Base-by-base conservation (phyloP, 2,113 vertebrate genomes). In the Fregetta grallaria region DNA sequence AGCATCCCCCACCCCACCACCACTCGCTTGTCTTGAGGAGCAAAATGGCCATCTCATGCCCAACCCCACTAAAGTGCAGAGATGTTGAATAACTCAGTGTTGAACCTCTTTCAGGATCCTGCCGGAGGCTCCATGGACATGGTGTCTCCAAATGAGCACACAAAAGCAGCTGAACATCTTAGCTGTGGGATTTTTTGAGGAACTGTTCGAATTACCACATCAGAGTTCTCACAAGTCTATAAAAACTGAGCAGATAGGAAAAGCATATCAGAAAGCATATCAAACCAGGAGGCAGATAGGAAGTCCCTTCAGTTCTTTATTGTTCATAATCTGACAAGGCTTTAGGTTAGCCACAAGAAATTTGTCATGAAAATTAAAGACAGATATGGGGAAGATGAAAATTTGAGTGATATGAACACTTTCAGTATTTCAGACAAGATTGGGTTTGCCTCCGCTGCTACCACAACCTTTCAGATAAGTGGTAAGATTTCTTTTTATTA, bases 401-500 rank as follows among this genome's bases (percentile, higher is more conserved):
- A 94, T 72, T 73, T 10, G 3, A 86, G 17, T 26, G 61, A 92
- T 58, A 80, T 45, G 26, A 92, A 61, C 78, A 75, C 55, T 83
- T 47, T 29, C 62, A 61, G 71, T 14, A 2, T 79, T 94, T 83
- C 95, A 29, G 71, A 97, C 65, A 97, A 95, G 90, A 63, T 38
- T 42, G 96, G 66, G n/a, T 92, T 97, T 78, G 34, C 92, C 80
- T 77, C 89, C 62, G 65, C 96, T 96, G 32, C 96, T 88, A 83
- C 68, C 26, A 94, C 96, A 88, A 66, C 62, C 67, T 98, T 98
- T 71, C 95, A 98, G 85, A 95, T 98, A 94, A 97, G 58, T 50
- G 98, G 98, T 98, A 98, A 98, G 91, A 62, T 97, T 94, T 42
- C 7, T 34, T 65, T 91, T 76, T 77, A 65, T 91, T 68, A 40